Evolutionary conservation across 2,113 vertebrate genomes (phyloP).

Genomic region (Oryzias javanicus): DNA sequence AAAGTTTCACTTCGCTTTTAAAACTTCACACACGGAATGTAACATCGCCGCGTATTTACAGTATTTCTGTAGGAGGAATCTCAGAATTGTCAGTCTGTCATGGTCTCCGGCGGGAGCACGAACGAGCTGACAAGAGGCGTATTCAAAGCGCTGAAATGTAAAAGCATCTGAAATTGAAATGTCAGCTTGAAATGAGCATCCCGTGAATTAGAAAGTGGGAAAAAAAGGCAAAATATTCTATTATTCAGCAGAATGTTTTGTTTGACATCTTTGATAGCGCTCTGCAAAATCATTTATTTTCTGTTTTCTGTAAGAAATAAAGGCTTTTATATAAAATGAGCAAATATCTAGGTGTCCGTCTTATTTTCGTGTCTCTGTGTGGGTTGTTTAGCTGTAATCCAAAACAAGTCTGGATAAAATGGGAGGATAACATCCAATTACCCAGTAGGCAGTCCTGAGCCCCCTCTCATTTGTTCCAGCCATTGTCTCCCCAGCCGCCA

Average conservation of each 20-base stretch:
- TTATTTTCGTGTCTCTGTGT: conserved; percentile 6
- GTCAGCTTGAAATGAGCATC: conserved; percentile 62
- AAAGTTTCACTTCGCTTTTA: conserved; percentile 16
- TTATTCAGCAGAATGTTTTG: conserved; percentile 36
- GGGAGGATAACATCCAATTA: conserved; percentile 67
- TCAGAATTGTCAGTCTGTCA: conserved; percentile 48
- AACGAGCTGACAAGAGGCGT: conserved; percentile 57
- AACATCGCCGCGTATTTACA: conserved; percentile 17
- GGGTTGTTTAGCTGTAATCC: conserved; percentile 47
- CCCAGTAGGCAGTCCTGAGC: conserved; percentile 55
- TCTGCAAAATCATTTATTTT: conserved; percentile 7
- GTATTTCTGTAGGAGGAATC: conserved; percentile 40
- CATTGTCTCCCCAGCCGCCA: conserved; percentile 44
- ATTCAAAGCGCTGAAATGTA: conserved; percentile 54
- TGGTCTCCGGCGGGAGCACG: conserved; percentile 22
- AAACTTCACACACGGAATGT: conserved; percentile 13
- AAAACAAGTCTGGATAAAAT: conserved; percentile 60
- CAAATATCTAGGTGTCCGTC: conserved; percentile 43
- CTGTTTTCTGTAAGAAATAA: conserved; percentile 25
- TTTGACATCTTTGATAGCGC: conserved; percentile 40
- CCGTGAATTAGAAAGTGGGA: conserved; percentile 57
- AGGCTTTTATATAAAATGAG: conserved; percentile 33
- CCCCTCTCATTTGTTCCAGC: conserved; percentile 55
- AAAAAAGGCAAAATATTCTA: conserved; percentile 28
- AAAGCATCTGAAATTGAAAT: conserved; percentile 68